A percentile compares a stretch with the other conserved stretches of the same genome.
phyloP scores from a whole-genome alignment of 2,888 invertebrate species.

The Drosophila lutescens region DNA sequence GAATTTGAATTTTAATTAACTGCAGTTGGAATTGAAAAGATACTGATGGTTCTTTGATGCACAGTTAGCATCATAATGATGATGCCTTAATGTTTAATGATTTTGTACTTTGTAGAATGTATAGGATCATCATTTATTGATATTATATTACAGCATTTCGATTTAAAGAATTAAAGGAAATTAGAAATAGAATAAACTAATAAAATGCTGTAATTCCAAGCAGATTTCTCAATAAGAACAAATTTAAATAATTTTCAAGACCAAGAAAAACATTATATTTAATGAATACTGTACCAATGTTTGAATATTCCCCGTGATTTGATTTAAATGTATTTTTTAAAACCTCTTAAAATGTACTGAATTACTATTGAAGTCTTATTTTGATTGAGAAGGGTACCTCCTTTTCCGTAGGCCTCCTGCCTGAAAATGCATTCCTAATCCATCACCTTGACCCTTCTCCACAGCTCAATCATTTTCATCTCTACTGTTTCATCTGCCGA shows the following conservation, averaged over 20 bases:
- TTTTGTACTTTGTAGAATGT: too few species aligned
- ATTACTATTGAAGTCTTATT: background rate
- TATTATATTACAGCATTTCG: too few species aligned
- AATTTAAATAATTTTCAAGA: too few species aligned
- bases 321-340: background rate
- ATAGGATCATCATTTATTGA: too few species aligned
- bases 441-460: background rate
- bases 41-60: background rate
- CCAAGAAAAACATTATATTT: too few species aligned
- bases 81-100: background rate
- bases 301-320: too few species aligned
- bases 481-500: conserved; percentile 1
- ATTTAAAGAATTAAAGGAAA: too few species aligned
- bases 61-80: background rate
- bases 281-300: too few species aligned
- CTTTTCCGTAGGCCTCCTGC: background rate
- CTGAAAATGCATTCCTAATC: background rate
- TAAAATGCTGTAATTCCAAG: too few species aligned
- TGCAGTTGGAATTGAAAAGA: background rate
- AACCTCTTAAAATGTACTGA: too few species aligned
- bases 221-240: too few species aligned
- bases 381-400: background rate
- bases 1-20: conserved; percentile 23
- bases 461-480: conserved; percentile 6
- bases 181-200: too few species aligned